Base-by-base conservation (phyloP, 2,797 vertebrate species). In the Helarctos malayanus region DNA sequence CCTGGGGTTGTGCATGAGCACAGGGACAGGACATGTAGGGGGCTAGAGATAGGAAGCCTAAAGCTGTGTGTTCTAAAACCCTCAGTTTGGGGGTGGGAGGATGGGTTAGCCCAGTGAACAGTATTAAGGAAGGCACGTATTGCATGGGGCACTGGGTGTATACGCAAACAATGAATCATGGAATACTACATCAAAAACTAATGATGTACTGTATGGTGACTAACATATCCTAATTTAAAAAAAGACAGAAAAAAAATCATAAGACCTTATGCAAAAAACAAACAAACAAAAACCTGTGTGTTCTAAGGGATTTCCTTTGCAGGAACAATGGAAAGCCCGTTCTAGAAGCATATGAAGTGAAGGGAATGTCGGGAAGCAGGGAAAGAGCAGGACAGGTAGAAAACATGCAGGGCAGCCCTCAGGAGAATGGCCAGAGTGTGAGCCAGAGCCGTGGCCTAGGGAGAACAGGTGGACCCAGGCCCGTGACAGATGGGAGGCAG, bases 341-440 rank as follows among this genome's bases (percentile, higher is more conserved):
- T 47, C 15, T 47, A 75, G 45, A 47, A 75, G 73, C 12, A 18
- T 47, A 6, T 32, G 78, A 19, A 38, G 9, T 3, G 19, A 56
- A 65, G 7, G 38, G 41, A 15, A n/a, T 12, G 13, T 41, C 27
- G 12, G 35, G 27, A 25, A 27, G 19, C 32, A 23, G 35, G 19
- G 52, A 15, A 15, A 14, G 38, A n/a, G 9, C 25, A 35, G 71
- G 35, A 3, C 27, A n/a, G 65, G 32, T 41, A 11, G 8, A 9
- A 61, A 41, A 9, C 5, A 3, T 3, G 1, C 25, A 3, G 59
- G 1, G 2, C 10, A 6, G 6, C 19, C 23, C 19, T 9, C 19
- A 12, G 32, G 25, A 80, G 59, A n/a, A 27, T 32, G 41, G 12
- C 3, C 18, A 27, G 14, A 19, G 35, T 38, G 25, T 41, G 25